These are phyloP conservation scores for Leptinotarsa undecemlineata DNA, from an alignment of 1,140 invertebrate genomes.

Conservation along the genomic window DNA sequence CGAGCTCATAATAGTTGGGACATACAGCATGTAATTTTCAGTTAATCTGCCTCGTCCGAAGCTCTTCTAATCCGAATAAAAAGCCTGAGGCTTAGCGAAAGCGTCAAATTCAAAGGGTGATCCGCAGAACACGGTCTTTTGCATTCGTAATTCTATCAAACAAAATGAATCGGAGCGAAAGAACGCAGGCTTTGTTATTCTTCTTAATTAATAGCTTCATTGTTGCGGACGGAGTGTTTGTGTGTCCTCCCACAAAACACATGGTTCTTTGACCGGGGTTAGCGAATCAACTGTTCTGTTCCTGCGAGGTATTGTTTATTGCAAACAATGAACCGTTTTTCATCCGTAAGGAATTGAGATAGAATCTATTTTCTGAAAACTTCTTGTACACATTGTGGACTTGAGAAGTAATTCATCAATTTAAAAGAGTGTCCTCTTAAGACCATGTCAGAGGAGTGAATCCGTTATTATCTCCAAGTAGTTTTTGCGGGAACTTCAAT, in stretches of 20 bases:
- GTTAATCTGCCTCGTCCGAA: conserved; percentile 2
- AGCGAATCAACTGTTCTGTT: background rate
- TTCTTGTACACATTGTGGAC: too few species aligned
- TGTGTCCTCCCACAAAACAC: conserved; percentile 4
- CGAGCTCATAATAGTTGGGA: background rate
- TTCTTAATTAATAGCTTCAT: conserved; percentile 15
- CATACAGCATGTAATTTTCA: conserved; percentile 18
- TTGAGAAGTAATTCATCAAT: too few species aligned
- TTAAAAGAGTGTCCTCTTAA: too few species aligned
- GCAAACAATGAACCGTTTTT: background rate
- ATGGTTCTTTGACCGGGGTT: background rate
- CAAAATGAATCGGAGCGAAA: conserved; percentile 14
- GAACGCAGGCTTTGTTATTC: conserved; percentile 9
- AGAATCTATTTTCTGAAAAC: too few species aligned
- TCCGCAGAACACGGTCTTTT: conserved; percentile 9
- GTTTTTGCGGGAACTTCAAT: too few species aligned
- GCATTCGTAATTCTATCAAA: conserved; percentile 17
- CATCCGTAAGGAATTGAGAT: too few species aligned
- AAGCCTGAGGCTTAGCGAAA: conserved; percentile 12
- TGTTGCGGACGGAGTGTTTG: conserved; percentile 1
- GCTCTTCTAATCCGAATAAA: conserved; percentile 14
- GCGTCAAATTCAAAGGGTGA: conserved; percentile 16
- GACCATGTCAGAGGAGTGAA: too few species aligned
- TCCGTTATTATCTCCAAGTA: too few species aligned
- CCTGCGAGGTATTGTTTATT: conserved; percentile 2